Base-by-base conservation (phyloP, 2,888 invertebrate genomes). In the Plebejus argus region DNA sequence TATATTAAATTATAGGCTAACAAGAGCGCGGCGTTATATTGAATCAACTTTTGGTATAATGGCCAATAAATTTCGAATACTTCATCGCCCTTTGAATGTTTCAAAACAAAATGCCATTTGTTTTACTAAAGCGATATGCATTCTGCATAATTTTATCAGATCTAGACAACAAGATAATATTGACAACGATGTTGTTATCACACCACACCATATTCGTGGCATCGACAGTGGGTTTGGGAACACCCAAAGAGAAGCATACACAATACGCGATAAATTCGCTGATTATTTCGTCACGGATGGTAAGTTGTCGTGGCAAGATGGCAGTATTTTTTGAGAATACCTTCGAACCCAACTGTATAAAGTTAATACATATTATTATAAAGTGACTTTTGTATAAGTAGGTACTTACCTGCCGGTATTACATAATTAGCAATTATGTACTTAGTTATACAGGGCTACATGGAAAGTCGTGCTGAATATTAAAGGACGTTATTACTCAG, bases 241-340 rank as follows among this genome's bases (percentile, higher is more conserved):
- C 49, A 77, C 77, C 76, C 79, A 79, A 56, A 80, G 79, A 80
- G 75, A 80, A 70, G 39, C 77, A 77, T 79, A 78, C 78, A 79
- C 80, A 80, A 77, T 80, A 81, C 81, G 81, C 75, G 81, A 81
- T 81, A 77, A 79, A 23, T 81, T 80, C 78, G 79, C 80, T 58
- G 79, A 81, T 80, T 80, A 81, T 78, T 81, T 81, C 76, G 79
- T 79, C 33, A 70, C 79, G 79, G 78, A 81, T 39, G 81, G 81
- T 61, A 66, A 81, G 79, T 33, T 81, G 77, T 80, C 80, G 70
- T 80, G 81, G 81, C 80, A 81, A 81, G 80, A 81, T 81, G 79
- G 80, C 77, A 77, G 80, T 81, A 80, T 80, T 80, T 81, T 70
- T 80, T 81, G 78, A 79, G 53, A 56, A 56, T 56, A 56, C 53